Evolutionary conservation across 2,888 invertebrate genomes (phyloP), one percentile per base, ranked within the genome.

Genomic region (Pediacus dermestoides): DNA sequence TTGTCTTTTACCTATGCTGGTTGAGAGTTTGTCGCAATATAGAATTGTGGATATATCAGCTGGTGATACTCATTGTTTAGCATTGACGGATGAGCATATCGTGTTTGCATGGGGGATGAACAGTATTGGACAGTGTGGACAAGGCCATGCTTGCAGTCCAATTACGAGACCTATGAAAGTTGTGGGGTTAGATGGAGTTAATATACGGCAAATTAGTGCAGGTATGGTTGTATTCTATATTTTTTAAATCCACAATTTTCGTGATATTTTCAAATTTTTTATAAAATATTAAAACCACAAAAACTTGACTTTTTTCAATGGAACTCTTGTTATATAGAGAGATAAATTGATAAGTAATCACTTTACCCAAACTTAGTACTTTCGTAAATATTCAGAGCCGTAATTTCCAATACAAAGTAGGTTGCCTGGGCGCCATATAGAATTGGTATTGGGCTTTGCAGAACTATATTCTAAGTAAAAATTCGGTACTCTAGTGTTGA

Each of bases 71-170:
- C 80, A 81, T 59, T 77, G 77, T 46, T 53, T 81, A 30, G 79
- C 78, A 2, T 68, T 81, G 9, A 74, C 76, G 1, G 74, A 77
- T 48, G 73, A 73, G 36, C 64, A 70, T 44, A 68, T 70, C 42
- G 71, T 73, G 1, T 77, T 72, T 60, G 74, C 77, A 0, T 78
- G 77, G 78, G 78, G 81, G n/a, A 75, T 74, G 48, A 81, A 80
- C 59, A 73, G 75, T 1, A 77, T 78, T 75, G 80, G 80, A 1
- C 78, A 80, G 59, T 80, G 80, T 62, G 81, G 81, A 0, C 75
- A 75, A 50, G 78, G 80, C 2, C 77, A 78, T 59, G 71, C 73
- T 1, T 74, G 75, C 21, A 76, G 75, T 41, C 78, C 78, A 2
- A 68, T 80, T 2, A 70, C 74, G 1, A 63, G 74, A 32, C 80